Evolutionary conservation across 2,888 invertebrate genomes (phyloP), one percentile per base, ranked within the genome.

Genomic region (Merodon equestris): DNA sequence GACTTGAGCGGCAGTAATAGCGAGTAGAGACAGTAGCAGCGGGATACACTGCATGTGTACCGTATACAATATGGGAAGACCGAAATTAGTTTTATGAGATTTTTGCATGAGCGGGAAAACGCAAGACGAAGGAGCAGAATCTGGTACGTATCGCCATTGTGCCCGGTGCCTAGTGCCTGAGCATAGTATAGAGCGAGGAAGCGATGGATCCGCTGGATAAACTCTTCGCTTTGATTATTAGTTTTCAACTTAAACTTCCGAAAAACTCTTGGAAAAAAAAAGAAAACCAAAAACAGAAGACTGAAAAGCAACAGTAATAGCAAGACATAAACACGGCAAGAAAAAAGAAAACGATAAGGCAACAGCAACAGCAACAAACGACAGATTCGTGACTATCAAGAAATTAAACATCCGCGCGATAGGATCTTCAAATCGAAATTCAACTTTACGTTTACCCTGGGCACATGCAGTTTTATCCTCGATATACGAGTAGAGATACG

Each of bases 371-470:
- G 27, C 70, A 75, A 70, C 70, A 68, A 79, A 73, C 77, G 77
- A 79, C 77, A 79, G 77, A 79, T 79, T 79, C 77, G 77, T 79
- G 77, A 79, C 77, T 79, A 79, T 79, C 77, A 73, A 79, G 77
- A 79, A 79, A 79, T 79, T 79, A 79, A 79, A 79, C 77, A 79
- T 79, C 77, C 73, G 77, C 77, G 77, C 77, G 77, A 79, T 79
- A 79, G 68, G 63, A 79, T 79, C 77, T 73, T 58, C 77, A 79
- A 79, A 79, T 79, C 77, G 77, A 79, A 79, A 79, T 79, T 68
- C 73, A 79, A 73, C 77, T 79, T 79, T 79, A 73, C 67, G 77
- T 53, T 58, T 27, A 34, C 40, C 53, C 42, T 9, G 40, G 40
- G 40, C 40, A 40, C 10, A n/a, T 40, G 40, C n/a, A 40, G 40